Evolutionary conservation across 2,888 invertebrate genomes (phyloP).

Genomic region (Labia minor): DNA sequence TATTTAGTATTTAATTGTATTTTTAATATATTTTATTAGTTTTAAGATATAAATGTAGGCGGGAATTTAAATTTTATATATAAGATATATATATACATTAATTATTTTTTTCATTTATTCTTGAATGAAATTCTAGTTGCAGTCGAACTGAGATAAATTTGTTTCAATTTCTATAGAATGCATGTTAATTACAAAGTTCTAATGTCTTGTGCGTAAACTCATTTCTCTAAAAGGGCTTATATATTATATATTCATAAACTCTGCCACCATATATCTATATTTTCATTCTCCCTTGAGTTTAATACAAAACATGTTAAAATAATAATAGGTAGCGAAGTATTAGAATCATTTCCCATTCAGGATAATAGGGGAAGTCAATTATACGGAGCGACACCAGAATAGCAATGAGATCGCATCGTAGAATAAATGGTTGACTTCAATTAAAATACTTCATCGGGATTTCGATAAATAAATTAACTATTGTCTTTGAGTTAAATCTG

Average conservation of each 20-base stretch:
- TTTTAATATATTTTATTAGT: too few relatives aligned
- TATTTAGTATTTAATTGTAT: too few relatives aligned
- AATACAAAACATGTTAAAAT: constrained; percentile 13
- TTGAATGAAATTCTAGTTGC: too few relatives aligned
- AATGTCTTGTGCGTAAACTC: constrained; percentile 5
- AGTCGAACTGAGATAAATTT: too few relatives aligned
- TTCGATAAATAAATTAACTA: background rate
- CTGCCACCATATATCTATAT: background rate
- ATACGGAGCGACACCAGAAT: background rate
- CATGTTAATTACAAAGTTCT: background rate
- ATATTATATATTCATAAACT: constrained; percentile 13
- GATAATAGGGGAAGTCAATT: background rate
- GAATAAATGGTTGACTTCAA: background rate
- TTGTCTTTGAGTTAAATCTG: too few relatives aligned
- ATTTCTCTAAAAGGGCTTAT: constrained; percentile 13
- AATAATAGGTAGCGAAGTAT: background rate
- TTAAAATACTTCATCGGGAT: background rate
- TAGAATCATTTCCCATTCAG: background rate
- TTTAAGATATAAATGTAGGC: too few relatives aligned
- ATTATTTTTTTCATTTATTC: too few relatives aligned
- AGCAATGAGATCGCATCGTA: background rate
- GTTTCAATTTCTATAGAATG: background rate
- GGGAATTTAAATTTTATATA: too few relatives aligned
- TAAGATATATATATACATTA: too few relatives aligned
- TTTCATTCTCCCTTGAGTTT: background rate